Base-by-base conservation (phyloP, 2,888 invertebrate genomes). In the Hecatera dysodea region DNA sequence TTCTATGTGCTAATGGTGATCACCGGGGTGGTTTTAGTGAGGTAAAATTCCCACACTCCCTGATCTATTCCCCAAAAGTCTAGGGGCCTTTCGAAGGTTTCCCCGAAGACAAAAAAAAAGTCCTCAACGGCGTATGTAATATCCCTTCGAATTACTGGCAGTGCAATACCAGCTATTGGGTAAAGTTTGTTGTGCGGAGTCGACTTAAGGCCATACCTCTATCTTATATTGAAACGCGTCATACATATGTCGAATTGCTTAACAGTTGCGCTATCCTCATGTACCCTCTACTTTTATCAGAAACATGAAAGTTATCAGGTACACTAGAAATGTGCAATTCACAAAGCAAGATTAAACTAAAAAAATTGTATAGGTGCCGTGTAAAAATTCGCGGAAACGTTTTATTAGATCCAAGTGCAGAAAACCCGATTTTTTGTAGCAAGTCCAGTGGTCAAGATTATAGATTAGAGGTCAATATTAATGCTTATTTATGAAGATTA, bases 391-490 rank as follows among this genome's bases (percentile, higher is more conserved):
- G 15, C 9, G 0, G 36, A 29, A 50, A 19, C 4, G 9, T 65
- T 36, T 64, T 27, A 57, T 44, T 67, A 24, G 11, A 39, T 53
- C 17, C 12, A n/a, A n/a, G 24, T 44, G 0, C 1, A 27, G n/a
- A 65, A 72, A 75, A 75, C 48, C 48, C 42, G 9, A 22, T 0
- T 71, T 65, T 56, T 57, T 67, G 24, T 59, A 75, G 2, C 46
- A 46, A 39, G 50, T 61, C 12, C 50, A n/a, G n/a, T 2, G 19
- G 19, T 62, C 61, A 67, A 53, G 24, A 42, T 75, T 48, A 12
- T n/a, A 0, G n/a, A 59, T 8, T 46, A 50, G 61, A 77, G 48
- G 15, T 55, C 48, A 48, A 46, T 12, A 22, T 0, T 2, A 8
- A 39, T 46, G 46, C 12, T 46, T 11, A 39, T 24, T 55, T 55